phyloP scores from a whole-genome alignment of 1,140 invertebrate species.

The Brachionus angularis region DNA sequence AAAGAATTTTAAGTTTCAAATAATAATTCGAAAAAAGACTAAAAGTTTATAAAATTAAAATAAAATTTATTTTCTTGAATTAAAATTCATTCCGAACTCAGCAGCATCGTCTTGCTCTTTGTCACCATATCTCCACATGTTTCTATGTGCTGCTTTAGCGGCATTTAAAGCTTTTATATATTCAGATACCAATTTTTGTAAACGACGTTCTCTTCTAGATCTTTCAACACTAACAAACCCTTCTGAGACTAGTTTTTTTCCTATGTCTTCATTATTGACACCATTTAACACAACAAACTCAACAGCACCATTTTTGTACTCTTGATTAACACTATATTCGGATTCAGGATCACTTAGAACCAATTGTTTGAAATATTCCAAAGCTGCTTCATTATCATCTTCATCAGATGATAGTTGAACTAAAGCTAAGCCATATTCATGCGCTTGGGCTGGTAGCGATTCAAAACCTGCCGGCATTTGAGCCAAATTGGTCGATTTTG shows the following conservation, averaged over 20 bases:
- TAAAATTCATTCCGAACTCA: conserved; percentile 44
- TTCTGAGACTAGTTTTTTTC: conserved; percentile 63
- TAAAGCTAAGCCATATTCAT: conserved; percentile 78
- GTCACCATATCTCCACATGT: conserved; percentile 92
- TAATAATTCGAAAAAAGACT: too few species aligned
- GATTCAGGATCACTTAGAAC: conserved; percentile 49
- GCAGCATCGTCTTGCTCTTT: conserved; percentile 81
- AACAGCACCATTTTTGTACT: conserved; percentile 59
- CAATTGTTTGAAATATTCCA: conserved; percentile 59
- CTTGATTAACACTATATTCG: conserved; percentile 67
- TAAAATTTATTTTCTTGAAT: too few species aligned
- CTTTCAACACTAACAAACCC: conserved; percentile 76
- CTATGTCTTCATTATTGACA: conserved; percentile 20
- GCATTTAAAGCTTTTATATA: conserved; percentile 77
- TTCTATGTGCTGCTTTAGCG: conserved; percentile 72
- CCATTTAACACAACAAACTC: conserved; percentile 23
- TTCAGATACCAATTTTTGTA: conserved; percentile 73
- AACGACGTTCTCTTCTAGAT: conserved; percentile 70
- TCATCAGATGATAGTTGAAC: conserved; percentile 76
- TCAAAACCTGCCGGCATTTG: conserved; percentile 69
- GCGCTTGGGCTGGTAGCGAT: conserved; percentile 72
- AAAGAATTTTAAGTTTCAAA: too few species aligned
- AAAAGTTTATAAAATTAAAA: too few species aligned
- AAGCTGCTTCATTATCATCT: conserved; percentile 72
- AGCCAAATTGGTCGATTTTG: conserved; percentile 60